A percentile compares a stretch with the other conserved stretches of the same genome.
phyloP scores from a whole-genome alignment of 2,797 vertebrate genomes.

The Coendou prehensilis region DNA sequence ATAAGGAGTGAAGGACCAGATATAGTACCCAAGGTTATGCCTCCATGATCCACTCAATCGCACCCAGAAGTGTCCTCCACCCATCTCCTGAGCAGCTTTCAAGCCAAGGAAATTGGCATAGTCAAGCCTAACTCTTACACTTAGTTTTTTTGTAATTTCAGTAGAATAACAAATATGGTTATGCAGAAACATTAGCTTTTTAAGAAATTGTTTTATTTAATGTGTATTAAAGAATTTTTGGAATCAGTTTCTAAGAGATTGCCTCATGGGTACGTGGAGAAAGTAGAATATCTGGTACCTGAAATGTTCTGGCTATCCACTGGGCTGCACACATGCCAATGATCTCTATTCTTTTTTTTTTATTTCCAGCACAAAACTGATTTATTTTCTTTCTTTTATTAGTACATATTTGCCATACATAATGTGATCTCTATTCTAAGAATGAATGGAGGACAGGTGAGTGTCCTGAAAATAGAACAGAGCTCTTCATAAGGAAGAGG shows the following conservation, averaged over 20 bases:
- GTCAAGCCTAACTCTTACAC: neutral
- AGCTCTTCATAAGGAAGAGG: neutral
- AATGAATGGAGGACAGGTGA: slow-evolving; percentile 16
- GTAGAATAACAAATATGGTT: neutral
- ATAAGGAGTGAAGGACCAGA: neutral
- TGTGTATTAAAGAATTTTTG: neutral
- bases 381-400: neutral
- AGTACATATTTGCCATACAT: neutral
- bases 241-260: slow-evolving; percentile 31
- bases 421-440: neutral
- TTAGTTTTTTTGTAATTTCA: slow-evolving; percentile 19
- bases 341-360: neutral
- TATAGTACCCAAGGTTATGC: neutral
- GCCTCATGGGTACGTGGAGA: neutral
- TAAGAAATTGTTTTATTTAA: slow-evolving; percentile 49
- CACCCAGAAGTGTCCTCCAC: neutral
- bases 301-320: neutral
- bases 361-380: neutral
- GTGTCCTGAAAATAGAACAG: slow-evolving; percentile 30
- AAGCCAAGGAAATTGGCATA: neutral
- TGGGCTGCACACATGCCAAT: neutral
- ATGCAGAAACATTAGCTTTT: slow-evolving; percentile 33
- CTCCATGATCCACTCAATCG: neutral
- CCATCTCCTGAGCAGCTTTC: neutral
- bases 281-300: neutral